phyloP scores from a whole-genome alignment of 2,888 invertebrate genomes.

The Eupelmus urozonus region DNA sequence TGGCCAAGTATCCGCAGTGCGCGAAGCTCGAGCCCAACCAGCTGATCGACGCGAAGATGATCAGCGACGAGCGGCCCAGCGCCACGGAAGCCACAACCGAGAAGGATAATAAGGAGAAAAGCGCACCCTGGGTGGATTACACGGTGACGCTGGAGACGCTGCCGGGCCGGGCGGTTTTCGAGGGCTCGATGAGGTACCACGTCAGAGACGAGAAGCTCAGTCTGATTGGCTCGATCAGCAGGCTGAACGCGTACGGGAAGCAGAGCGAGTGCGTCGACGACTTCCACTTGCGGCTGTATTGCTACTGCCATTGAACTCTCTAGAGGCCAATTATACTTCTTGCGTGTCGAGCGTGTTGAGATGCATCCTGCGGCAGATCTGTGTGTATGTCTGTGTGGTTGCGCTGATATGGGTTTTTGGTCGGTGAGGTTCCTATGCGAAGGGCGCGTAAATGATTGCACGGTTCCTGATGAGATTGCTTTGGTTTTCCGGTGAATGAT shows the following conservation, averaged over 20 bases:
- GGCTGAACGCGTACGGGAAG: conserved; percentile 88
- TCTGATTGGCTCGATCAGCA: conserved; percentile 86
- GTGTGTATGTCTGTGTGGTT: too few relatives aligned
- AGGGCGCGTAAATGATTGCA: too few relatives aligned
- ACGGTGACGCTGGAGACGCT: conserved; percentile 82
- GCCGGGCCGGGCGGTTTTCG: conserved; percentile 87
- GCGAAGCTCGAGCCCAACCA: conserved; percentile 81
- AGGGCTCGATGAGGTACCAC: conserved; percentile 84
- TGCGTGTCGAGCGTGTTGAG: too few relatives aligned
- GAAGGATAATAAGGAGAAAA: neutral
- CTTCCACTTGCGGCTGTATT: conserved; percentile 87
- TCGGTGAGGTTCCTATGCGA: too few relatives aligned
- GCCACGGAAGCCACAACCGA: neutral
- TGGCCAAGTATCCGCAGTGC: conserved; percentile 83
- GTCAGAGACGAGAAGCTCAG: conserved; percentile 74
- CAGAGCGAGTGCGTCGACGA: conserved; percentile 89
- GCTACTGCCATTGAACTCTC: conserved; percentile 82
- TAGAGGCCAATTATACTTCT: neutral
- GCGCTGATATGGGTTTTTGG: too few relatives aligned
- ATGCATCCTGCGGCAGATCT: too few relatives aligned
- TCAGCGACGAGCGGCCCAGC: conserved; percentile 14
- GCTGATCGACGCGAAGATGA: conserved; percentile 84
- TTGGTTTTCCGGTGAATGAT: too few relatives aligned
- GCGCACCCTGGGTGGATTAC: conserved; percentile 80
- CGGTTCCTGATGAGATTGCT: too few relatives aligned